Evolutionary conservation across 2,888 invertebrate species (phyloP), one percentile per base, ranked within the genome.

Genomic region (Anodontia alba): DNA sequence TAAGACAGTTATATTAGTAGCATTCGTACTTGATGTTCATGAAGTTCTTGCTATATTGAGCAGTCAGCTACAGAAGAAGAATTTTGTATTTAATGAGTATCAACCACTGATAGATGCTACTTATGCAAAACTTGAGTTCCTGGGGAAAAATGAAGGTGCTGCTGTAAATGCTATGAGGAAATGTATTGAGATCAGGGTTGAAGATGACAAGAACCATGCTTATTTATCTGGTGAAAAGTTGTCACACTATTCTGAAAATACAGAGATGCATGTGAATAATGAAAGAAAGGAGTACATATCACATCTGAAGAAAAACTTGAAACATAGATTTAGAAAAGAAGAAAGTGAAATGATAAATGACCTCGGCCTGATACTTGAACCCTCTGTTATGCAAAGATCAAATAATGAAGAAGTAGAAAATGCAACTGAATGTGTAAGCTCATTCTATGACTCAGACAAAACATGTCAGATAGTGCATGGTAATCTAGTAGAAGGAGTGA

Each of bases 11-110:
- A 77, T 81, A 23, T 20, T 83, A 0, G 67, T 77, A 15, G 69
- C 71, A n/a, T 73, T 86, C n/a, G 62, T 86, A 43, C 43, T 83
- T 15, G 82, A 86, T 74, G 66, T 80, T 15, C 80, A 82, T 54
- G 42, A 62, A 31, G 77, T 66, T 17, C 20, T 85, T 20, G 80
- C 42, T 1, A 23, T 46, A n/a, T 43, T 78, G 8, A 72, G 79
- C 69, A 36, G 12, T 20, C 26, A 80, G 36, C 15, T 86, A 2
- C 85, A 86, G 67, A 71, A 66, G 62, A 29, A 79, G 36, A 70
- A 67, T 23, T 7, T 78, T 2, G 2, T 67, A 3, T 83, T 86
- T 49, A 79, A 76, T 81, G 83, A 79, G 43, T 36, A 78, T 8
- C 26, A 42, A 29, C 79, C 80, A 1, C 57, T 78, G 8, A 76